A percentile compares a stretch with the other conserved stretches of the same genome.
phyloP scores from a whole-genome alignment of 2,888 invertebrate genomes.

The Eupithecia insigniata region DNA sequence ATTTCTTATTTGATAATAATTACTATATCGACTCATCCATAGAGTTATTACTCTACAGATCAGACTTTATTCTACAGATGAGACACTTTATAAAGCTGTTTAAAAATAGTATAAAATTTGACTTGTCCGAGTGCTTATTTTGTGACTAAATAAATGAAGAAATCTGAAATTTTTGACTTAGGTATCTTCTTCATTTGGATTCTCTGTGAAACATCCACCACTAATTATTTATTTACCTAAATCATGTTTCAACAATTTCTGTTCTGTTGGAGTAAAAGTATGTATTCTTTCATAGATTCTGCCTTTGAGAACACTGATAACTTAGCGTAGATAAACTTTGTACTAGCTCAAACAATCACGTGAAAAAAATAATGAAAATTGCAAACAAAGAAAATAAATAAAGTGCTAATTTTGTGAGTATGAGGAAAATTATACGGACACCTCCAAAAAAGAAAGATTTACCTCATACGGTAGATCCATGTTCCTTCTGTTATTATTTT shows the following conservation, averaged over 20 bases:
- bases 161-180: background rate
- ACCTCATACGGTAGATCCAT: conserved; percentile 78
- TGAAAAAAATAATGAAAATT: conserved; percentile 57
- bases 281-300: background rate
- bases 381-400: conserved; percentile 66
- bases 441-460: conserved; percentile 20
- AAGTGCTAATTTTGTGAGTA: conserved; percentile 32
- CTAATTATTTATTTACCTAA: background rate
- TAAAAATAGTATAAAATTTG: no score
- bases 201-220: background rate
- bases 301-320: background rate
- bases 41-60: no score
- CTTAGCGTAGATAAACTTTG: background rate
- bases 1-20: no score
- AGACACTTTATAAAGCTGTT: no score
- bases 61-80: no score
- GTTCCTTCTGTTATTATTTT: background rate
- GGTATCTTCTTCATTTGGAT: background rate
- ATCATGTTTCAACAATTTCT: background rate
- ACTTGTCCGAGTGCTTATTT: no score
- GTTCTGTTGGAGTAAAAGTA: background rate
- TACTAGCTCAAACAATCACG: conserved; percentile 59
- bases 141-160: no score
- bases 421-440: background rate
- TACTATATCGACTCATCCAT: no score